A percentile compares a stretch with the other conserved stretches of the same genome.
Conservation (phyloP, 2,888 invertebrate genomes). For the Andrena minutula region DNA sequence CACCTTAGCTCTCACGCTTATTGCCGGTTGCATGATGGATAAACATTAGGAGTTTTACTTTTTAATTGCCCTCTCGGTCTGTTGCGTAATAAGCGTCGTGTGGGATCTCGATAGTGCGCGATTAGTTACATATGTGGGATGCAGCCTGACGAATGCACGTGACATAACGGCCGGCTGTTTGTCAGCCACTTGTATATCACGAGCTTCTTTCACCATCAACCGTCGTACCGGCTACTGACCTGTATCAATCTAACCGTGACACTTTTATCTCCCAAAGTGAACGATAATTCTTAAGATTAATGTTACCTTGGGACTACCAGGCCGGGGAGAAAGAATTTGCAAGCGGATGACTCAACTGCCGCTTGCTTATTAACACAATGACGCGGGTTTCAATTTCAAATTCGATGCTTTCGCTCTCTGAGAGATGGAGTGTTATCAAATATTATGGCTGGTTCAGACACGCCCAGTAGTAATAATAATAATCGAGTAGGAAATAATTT, state of each 20-base stretch:
- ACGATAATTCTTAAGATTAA: background rate
- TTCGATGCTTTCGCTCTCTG: background rate
- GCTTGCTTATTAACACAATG: background rate
- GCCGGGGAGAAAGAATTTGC: background rate
- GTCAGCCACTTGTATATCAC: conserved; percentile 31
- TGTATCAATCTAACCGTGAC: background rate
- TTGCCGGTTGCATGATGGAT: conserved; percentile 37
- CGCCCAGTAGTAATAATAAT: too few relatives aligned
- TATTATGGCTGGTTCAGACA: too few relatives aligned
- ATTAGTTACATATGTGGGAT: conserved; percentile 53
- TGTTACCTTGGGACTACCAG: background rate
- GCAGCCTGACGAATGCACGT: conserved; percentile 53
- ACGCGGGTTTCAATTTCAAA: too few relatives aligned
- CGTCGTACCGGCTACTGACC: conserved; percentile 28
- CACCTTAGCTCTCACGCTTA: conserved; percentile 27
- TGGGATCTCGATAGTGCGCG: conserved; percentile 32
- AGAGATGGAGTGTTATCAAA: background rate
- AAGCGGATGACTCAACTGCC: background rate
- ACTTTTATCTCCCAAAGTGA: background rate
- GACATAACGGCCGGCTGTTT: conserved; percentile 57
- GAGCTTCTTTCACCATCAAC: conserved; percentile 24
- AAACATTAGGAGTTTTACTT: conserved; percentile 51
- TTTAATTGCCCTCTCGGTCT: conserved; percentile 54
- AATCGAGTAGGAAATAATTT: too few relatives aligned
- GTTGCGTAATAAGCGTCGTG: conserved; percentile 52